Conservation (phyloP, 2,797 vertebrate genomes). For the Lemur catta region DNA sequence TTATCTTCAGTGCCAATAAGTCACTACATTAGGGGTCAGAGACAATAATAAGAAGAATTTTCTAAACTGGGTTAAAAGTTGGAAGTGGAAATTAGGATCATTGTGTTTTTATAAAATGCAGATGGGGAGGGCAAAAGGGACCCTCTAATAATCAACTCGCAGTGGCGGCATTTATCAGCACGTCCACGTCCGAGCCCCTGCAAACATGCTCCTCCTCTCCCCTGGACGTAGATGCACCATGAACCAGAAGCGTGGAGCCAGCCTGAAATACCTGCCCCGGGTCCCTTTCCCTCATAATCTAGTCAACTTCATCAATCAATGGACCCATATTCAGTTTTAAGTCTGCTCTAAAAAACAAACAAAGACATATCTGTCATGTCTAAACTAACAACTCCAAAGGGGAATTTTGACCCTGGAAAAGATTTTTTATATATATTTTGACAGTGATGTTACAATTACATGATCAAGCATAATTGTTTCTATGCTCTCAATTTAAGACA, state of each 20-base stretch:
- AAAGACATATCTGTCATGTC: background rate
- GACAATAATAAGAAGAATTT: background rate
- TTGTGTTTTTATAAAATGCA: conserved; percentile 12
- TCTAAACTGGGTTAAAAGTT: background rate
- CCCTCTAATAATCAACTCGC: background rate
- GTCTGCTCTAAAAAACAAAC: background rate
- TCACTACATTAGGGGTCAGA: background rate
- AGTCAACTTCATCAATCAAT: background rate
- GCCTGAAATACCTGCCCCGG: background rate
- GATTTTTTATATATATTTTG: background rate
- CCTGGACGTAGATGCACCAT: background rate
- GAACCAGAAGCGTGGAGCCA: background rate
- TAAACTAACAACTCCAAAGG: background rate
- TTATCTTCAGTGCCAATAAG: background rate
- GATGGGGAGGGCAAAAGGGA: background rate
- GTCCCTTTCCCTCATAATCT: background rate
- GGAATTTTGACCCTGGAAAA: background rate
- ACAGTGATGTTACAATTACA: background rate
- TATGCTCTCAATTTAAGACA: background rate
- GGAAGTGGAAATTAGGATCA: background rate
- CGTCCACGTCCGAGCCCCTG: background rate
- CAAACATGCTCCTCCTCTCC: background rate
- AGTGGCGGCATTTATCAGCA: background rate
- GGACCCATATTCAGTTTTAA: background rate
- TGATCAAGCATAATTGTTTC: background rate